Evolutionary conservation across 2,888 invertebrate genomes (phyloP).

Genomic region (Tanypteryx hageni): DNA sequence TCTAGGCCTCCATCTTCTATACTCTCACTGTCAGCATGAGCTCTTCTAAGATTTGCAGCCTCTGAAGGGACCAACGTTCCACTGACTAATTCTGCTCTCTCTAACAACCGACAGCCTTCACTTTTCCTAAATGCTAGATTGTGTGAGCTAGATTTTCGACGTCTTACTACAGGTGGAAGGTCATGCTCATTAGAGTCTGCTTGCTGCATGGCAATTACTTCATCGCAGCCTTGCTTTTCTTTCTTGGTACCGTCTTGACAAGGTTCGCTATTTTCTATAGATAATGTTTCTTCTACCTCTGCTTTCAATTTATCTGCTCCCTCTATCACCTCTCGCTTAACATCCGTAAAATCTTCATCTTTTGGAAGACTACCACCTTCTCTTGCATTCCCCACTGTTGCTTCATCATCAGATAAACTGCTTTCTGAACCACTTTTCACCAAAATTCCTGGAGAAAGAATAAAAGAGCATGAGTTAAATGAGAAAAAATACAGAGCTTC

Average conservation of each 20-base stretch:
- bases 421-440: constrained; percentile 93
- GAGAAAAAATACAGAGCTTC: too few species aligned
- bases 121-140: constrained; percentile 69
- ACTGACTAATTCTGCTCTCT: constrained; percentile 56
- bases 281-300: background rate
- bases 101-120: constrained; percentile 67
- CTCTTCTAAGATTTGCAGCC: constrained; percentile 69
- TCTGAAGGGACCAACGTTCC: constrained; percentile 72
- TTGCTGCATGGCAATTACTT: constrained; percentile 8
- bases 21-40: constrained; percentile 81
- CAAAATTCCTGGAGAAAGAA: constrained; percentile 75
- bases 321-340: constrained; percentile 44
- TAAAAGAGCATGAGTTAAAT: background rate
- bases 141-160: constrained; percentile 35
- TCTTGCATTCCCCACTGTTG: constrained; percentile 83
- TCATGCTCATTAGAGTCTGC: constrained; percentile 51
- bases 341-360: constrained; percentile 72
- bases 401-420: constrained; percentile 84
- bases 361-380: constrained; percentile 85
- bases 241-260: background rate
- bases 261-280: background rate
- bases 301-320: constrained; percentile 53
- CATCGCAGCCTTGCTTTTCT: background rate
- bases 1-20: constrained; percentile 69
- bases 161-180: constrained; percentile 34